Evolutionary conservation across 2,888 invertebrate genomes (phyloP).

Genomic region (Cremastinae sp.): DNA sequence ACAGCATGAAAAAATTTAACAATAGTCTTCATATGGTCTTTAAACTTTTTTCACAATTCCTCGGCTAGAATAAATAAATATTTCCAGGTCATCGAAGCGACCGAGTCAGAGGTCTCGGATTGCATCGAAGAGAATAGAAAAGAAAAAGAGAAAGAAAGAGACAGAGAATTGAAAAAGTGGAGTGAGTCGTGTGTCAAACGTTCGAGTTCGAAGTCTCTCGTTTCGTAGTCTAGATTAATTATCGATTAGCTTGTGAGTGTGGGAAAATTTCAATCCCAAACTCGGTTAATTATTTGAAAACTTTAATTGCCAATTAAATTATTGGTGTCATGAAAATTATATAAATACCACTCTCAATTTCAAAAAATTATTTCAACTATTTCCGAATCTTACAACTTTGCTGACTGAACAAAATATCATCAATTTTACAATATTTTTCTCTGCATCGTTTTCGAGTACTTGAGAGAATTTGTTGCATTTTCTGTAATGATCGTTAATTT

Average conservation of each 20-base stretch:
- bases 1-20: too few species aligned
- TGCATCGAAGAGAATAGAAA: constrained; percentile 2
- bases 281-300: too few species aligned
- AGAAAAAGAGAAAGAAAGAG: constrained; percentile 8
- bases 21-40: neutral
- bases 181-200: constrained; percentile 14
- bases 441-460: too few species aligned
- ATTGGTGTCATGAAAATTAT: neutral
- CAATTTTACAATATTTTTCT: too few species aligned
- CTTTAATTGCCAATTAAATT: neutral
- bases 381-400: too few species aligned
- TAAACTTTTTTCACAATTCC: neutral
- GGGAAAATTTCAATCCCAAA: neutral
- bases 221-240: constrained; percentile 49
- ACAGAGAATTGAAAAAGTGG: too few species aligned
- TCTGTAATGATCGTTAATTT: too few species aligned
- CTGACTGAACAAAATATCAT: too few species aligned
- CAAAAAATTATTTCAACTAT: too few species aligned
- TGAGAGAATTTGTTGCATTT: too few species aligned
- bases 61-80: constrained; percentile 15
- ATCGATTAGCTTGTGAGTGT: constrained; percentile 38
- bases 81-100: constrained; percentile 34
- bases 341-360: too few species aligned
- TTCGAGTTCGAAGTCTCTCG: constrained; percentile 45
- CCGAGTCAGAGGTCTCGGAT: constrained; percentile 43